Conservation (phyloP, 2,888 invertebrate genomes). For the Incurvaria masculella region DNA sequence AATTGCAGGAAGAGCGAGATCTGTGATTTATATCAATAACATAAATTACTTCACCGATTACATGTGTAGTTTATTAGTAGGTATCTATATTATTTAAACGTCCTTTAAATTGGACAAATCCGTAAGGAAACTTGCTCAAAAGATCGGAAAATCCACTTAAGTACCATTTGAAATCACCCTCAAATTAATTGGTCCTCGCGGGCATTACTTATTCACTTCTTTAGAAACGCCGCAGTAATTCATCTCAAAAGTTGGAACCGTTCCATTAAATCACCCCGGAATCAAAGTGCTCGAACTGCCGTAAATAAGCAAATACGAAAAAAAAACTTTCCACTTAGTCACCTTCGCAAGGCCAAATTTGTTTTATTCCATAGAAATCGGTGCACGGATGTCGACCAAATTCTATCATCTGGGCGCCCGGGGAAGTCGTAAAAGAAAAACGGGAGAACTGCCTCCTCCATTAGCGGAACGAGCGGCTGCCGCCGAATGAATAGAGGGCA, state of each 20-base stretch:
- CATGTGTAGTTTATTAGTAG: no score
- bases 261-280: neutral
- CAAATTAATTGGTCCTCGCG: neutral
- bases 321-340: neutral
- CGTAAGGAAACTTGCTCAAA: no score
- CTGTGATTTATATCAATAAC: no score
- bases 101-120: no score
- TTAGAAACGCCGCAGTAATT: neutral
- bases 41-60: no score
- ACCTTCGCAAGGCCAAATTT: neutral
- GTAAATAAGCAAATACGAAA: neutral
- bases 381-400: neutral
- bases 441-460: conserved; percentile 32
- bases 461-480: conserved; percentile 44
- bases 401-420: neutral
- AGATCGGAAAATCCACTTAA: no score
- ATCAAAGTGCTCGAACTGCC: neutral
- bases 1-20: no score
- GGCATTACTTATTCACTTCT: neutral
- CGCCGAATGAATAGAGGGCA: conserved; percentile 38
- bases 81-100: no score
- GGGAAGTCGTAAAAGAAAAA: neutral
- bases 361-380: neutral
- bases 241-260: neutral
- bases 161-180: neutral